Conservation (phyloP, 2,113 vertebrate species). For the Oncorhynchus masou region DNA sequence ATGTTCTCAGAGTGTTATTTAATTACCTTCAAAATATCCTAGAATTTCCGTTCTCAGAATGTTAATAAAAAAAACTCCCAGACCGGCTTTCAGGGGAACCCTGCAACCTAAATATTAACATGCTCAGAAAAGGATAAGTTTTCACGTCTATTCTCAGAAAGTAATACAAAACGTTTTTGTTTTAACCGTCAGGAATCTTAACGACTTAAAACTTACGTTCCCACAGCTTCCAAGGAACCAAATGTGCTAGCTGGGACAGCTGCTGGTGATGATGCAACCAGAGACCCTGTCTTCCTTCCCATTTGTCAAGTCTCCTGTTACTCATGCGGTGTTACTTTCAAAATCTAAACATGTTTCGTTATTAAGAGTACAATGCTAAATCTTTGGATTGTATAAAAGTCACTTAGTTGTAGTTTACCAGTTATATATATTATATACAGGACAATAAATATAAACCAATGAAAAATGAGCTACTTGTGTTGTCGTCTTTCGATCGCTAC, state of each 20-base stretch:
- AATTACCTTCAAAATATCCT: no score
- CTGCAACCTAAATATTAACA: no score
- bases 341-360: conserved; percentile 45
- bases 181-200: no score
- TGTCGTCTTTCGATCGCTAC: conserved; percentile 12
- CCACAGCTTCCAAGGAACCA: no score
- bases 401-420: conserved; percentile 76
- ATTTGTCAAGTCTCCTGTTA: conserved; percentile 61
- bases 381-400: conserved; percentile 63
- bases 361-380: conserved; percentile 53
- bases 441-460: conserved; percentile 77
- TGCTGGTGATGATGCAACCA: conserved; percentile 58
- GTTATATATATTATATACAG: conserved; percentile 71
- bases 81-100: no score
- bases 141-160: no score
- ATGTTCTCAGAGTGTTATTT: no score
- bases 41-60: no score
- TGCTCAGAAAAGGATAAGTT: no score
- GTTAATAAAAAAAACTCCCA: no score
- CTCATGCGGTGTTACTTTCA: conserved; percentile 50
- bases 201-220: no score
- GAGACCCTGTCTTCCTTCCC: conserved; percentile 82
- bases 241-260: background rate
- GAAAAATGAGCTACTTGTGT: conserved; percentile 26
- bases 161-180: no score